Evolutionary conservation across 2,888 invertebrate species (phyloP).

Genomic region (Vanessa cardui): DNA sequence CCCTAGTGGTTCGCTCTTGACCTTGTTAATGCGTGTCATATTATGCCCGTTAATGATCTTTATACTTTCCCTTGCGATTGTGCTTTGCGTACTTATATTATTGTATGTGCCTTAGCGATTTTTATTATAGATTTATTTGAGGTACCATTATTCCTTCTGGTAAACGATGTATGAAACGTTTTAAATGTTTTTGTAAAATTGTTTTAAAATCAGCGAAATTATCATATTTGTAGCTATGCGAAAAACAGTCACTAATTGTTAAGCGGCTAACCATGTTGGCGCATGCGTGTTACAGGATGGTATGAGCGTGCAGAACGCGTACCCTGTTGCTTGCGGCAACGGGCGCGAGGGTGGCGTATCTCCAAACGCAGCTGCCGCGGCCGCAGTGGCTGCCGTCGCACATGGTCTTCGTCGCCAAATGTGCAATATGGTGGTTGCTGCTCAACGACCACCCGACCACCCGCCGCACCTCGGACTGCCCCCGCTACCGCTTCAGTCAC

Average conservation of each 20-base stretch:
- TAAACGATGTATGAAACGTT: neutral
- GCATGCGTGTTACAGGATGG: conserved; percentile 83
- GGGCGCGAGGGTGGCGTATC: conserved; percentile 81
- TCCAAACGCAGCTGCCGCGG: conserved; percentile 88
- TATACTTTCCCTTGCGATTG: neutral
- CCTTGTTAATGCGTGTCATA: conserved; percentile 36
- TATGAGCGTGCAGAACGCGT: conserved; percentile 79
- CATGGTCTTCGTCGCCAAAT: conserved; percentile 93
- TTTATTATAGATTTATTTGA: neutral
- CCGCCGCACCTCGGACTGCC: conserved; percentile 77
- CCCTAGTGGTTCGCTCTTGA: conserved; percentile 28
- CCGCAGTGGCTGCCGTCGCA: conserved; percentile 93
- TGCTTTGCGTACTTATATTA: conserved; percentile 58
- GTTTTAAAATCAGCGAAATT: conserved; percentile 22
- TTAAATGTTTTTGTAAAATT: neutral
- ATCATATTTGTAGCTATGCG: neutral
- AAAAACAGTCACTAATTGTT: conserved; percentile 1
- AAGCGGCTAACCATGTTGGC: conserved; percentile 30
- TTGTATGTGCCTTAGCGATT: conserved; percentile 50
- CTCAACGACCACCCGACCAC: conserved; percentile 71
- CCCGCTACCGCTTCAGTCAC: conserved; percentile 69
- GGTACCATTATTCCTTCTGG: neutral
- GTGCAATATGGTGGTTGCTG: conserved; percentile 89
- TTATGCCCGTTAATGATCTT: conserved; percentile 30
- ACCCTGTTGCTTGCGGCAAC: conserved; percentile 82